Base-by-base conservation (phyloP, 2,797 vertebrate genomes). In the Zenarchopterus dispar region DNA sequence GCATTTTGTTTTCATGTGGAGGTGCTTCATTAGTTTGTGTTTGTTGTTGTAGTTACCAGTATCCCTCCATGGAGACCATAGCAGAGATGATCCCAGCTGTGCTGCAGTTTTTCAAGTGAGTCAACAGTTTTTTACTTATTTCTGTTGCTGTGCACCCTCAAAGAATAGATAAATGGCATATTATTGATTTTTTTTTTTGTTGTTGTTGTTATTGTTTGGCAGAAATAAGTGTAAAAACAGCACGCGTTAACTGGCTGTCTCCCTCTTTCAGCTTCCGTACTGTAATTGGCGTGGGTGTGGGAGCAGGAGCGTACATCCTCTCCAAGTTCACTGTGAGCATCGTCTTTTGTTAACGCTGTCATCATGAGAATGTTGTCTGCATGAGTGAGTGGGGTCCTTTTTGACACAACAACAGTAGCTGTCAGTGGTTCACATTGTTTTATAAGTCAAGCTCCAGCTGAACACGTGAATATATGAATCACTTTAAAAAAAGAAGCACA, bases 81-180 rank as follows among this genome's bases (percentile, higher is more conserved):
- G 93, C 95, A 1, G 95, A 97, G 82, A 97, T 96, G 95, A 93
- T 97, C 62, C 95, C 95, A 0, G 87, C 92, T 18, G 94, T 97
- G 41, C 84, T 96, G 85, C 94, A 96, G 86, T 96, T 94, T 73
- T 95, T 97, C 86, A 96, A 96, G 96, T 97, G 86, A 95, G 95
- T 93, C 18, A 6, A 57, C 28, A 0, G 0, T 1, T 22, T 63
- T 75, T 57, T 8, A 18, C 1, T 15, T 15, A 15, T 36, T n/a
- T 26, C n/a, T 0, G 1, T 21, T 5, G 33, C 44, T 19, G 42
- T 16, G 6, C 7, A 3, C 22, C 10, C 28, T n/a, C 18, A 17
- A 39, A 15, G 36, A 7, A 28, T 26, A 26, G 24, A 26, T 28
- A 21, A 17, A 64, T 2, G 1, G 19, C 10, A 8, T 24, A 16